Evolutionary conservation across 2,888 invertebrate species (phyloP).

Genomic region (Hanleya hanleyi): DNA sequence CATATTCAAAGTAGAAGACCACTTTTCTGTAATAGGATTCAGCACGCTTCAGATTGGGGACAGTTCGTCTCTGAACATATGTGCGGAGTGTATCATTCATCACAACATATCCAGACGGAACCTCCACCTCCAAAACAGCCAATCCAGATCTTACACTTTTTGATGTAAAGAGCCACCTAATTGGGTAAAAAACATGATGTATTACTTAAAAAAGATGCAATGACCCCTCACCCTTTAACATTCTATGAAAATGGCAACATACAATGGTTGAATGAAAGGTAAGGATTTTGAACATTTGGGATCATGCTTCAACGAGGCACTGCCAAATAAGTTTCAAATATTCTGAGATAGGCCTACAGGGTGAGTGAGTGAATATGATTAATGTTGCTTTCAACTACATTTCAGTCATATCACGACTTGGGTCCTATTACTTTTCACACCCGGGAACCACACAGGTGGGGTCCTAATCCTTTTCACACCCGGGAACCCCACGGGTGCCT

Average conservation of each 20-base stretch:
- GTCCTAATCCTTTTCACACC: no score
- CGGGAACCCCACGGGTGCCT: no score
- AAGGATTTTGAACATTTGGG: no score
- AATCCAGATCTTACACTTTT: constrained; percentile 62
- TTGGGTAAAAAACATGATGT: background rate
- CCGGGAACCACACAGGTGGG: no score
- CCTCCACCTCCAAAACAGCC: constrained; percentile 68
- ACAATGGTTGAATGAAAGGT: no score
- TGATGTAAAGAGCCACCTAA: constrained; percentile 69
- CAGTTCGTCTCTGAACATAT: constrained; percentile 86
- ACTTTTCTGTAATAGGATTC: constrained; percentile 87
- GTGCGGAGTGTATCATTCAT: constrained; percentile 86
- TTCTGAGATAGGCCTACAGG: background rate
- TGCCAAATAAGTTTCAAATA: background rate
- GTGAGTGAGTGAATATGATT: background rate
- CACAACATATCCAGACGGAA: constrained; percentile 70
- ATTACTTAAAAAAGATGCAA: no score
- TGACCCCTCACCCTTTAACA: no score
- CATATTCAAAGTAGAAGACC: constrained; percentile 94
- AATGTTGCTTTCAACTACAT: no score
- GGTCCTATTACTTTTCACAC: no score
- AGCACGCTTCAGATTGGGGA: constrained; percentile 88
- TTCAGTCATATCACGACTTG: no score
- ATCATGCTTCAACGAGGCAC: background rate
- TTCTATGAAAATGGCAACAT: no score